Percentiles rank a stretch among this genome's conserved stretches.
Evolutionary conservation across 2,888 invertebrate species (phyloP).

Genomic region (Ptychoptera contaminata): DNA sequence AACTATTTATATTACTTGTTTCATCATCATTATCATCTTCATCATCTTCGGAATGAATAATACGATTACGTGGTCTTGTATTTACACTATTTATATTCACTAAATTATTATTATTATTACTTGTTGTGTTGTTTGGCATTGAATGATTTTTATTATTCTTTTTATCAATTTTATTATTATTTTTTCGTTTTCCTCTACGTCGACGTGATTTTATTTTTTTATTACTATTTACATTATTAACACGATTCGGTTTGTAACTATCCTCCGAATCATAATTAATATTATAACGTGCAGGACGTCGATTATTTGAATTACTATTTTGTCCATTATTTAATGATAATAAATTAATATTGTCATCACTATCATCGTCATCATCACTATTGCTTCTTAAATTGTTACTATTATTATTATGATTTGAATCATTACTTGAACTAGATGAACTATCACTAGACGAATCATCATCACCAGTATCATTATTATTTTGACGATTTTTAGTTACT

Average conservation of each 20-base stretch:
- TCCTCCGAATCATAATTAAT: conserved; percentile 36
- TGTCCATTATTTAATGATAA: background rate
- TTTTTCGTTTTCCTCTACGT: conserved; percentile 13
- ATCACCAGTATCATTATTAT: too few species aligned
- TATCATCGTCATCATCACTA: background rate
- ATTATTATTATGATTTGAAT: conserved; percentile 1
- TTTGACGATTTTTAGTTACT: too few species aligned
- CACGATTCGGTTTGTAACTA: conserved; percentile 34
- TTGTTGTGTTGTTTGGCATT: background rate
- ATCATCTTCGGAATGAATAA: conserved; percentile 12
- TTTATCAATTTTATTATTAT: conserved; percentile 12
- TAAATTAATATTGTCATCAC: background rate
- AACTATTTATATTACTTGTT: background rate
- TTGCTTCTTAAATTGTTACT: background rate
- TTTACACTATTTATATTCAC: too few species aligned
- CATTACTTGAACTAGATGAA: conserved; percentile 4
- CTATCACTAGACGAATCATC: background rate
- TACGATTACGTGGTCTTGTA: too few species aligned
- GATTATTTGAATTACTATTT: background rate
- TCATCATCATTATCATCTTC: conserved; percentile 7
- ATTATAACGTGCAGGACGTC: background rate
- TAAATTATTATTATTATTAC: background rate
- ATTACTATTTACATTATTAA: conserved; percentile 17
- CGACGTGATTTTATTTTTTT: conserved; percentile 13
- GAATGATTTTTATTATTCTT: background rate